Conservation (phyloP, 35 echinoderm and acorn worm species). For the Lytechinus variegatus region DNA sequence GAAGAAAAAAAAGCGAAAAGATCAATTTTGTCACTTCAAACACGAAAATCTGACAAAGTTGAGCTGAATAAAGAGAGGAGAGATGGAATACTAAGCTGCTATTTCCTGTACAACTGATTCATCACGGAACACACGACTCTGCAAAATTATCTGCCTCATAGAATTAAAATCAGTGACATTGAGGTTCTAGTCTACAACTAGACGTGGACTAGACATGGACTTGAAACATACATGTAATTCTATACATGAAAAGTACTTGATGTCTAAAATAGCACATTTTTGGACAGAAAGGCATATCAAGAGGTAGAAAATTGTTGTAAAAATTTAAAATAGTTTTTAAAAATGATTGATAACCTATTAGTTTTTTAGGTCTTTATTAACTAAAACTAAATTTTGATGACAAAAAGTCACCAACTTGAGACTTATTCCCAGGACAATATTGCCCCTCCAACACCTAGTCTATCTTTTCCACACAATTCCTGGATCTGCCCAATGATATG, state of each 20-base stretch:
- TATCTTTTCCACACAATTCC: too few relatives aligned
- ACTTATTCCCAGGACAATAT: too few relatives aligned
- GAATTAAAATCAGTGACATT: slow-evolving; percentile 35
- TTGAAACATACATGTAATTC: background rate
- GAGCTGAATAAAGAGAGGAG: slow-evolving; percentile 16
- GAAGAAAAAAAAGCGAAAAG: background rate
- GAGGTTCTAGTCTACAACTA: slow-evolving; percentile 18
- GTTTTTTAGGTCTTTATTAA: too few relatives aligned
- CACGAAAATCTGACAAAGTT: slow-evolving; percentile 13
- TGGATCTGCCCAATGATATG: too few relatives aligned
- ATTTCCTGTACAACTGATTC: slow-evolving; percentile 38
- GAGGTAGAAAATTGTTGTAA: background rate
- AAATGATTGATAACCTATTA: too few relatives aligned
- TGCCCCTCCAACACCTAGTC: too few relatives aligned
- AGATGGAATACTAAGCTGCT: background rate
- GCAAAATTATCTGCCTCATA: slow-evolving; percentile 30
- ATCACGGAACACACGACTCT: slow-evolving; percentile 29
- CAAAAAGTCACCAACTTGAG: too few relatives aligned
- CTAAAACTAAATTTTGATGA: too few relatives aligned
- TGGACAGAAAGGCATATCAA: background rate
- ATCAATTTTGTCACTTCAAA: background rate
- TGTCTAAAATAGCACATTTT: background rate
- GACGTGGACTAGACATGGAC: background rate
- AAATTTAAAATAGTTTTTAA: too few relatives aligned
- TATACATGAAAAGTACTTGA: background rate